Base-by-base conservation (phyloP, 2,888 invertebrate species). In the Prosapia bicincta region DNA sequence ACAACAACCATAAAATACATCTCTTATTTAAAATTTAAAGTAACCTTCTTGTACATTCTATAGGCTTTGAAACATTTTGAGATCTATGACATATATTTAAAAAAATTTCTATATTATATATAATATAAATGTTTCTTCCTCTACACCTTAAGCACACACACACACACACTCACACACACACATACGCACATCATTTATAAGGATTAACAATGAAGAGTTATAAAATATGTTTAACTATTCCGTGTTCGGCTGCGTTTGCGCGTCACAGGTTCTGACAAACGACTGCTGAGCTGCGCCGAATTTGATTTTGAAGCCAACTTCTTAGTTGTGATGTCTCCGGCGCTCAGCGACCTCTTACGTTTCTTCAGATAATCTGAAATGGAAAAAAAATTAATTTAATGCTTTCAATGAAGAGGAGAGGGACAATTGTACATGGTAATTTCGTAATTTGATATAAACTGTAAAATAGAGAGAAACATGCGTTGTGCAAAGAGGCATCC, bases 261-360 rank as follows among this genome's bases (percentile, higher is more conserved):
- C 23, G 67, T 68, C 23, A 69, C 24, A 26, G 73, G 54, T 23
- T 69, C 43, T 23, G 69, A 43, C 13, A 54, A 20, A 20, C 20
- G 54, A 9, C 26, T 15, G 67, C 23, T 32, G 24, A 32, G 32
- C 23, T 30, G 30, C 28, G 65, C 67, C 9, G 66, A 23, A 5
- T 20, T 32, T 1, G 72, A 72, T 24, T 66, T 72, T 0, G 66
- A 66, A 68, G 24, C 69, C 15, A 68, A 25, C 54, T 73, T 73
- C 24, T 66, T 25, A n/a, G 43, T 20, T 9, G 73, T 68, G 54
- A 73, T 69, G 32, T 73, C 73, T 54, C 73, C 73, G 7, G 28
- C 68, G 54, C 73, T 73, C 43, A 73, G 24, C 26, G 73, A 73
- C 54, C 73, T 73, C 68, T 73, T 73, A 13, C 73, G 73, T 43